Evolutionary conservation across 2,113 vertebrate genomes (phyloP), one percentile per base, ranked within the genome.

Genomic region (Periophthalmodon schlosseri): DNA sequence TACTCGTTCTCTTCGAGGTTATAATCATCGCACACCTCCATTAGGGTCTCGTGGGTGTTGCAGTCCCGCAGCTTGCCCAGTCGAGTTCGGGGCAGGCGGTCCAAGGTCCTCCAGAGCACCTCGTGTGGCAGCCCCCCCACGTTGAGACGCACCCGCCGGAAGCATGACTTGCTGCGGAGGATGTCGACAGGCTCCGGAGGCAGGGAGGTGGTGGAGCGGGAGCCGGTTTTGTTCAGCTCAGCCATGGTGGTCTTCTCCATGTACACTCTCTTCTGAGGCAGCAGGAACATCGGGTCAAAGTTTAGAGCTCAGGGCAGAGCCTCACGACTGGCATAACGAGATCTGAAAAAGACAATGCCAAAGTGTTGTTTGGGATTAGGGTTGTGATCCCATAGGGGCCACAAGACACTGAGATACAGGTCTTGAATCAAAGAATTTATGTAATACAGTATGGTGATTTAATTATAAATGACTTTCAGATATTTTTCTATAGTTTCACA

Each of bases 21-120:
- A 92, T 99, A 99, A 91, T 99, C 97, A 5, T 98, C 98, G 20
- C 97, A 99, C 77, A 98, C 95, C 78, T 99, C 96, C 94, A 99
- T 97, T 72, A 99, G 94, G 14, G 95, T 92, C 56, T 99, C 96
- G 1, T 99, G 97, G 2, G 94, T 96, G 91, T 96, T 97, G 93
- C 97, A 98, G 81, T 98, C 97, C 68, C 96, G 93, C 67, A 99
- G 93, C 82, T 97, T 98, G 47, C 98, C 98, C 84, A 99, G 90
- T 73, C 96, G 94, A 61, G 98, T 99, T 83, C 97, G 95, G 0
- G 98, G 98, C 83, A 99, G 91, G 85, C 98, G 93, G 90, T 99
- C 97, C 91, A 99, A 93, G 58, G 98, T 99, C 88, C 97, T 92
- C 98, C 98, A 99, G 36, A 99, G 91, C 75, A 99, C 98, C 88